A percentile compares a stretch with the other conserved stretches of the same genome.
Evolutionary conservation across 2,888 invertebrate genomes (phyloP).

Genomic region (Hipparchia sbordonii): DNA sequence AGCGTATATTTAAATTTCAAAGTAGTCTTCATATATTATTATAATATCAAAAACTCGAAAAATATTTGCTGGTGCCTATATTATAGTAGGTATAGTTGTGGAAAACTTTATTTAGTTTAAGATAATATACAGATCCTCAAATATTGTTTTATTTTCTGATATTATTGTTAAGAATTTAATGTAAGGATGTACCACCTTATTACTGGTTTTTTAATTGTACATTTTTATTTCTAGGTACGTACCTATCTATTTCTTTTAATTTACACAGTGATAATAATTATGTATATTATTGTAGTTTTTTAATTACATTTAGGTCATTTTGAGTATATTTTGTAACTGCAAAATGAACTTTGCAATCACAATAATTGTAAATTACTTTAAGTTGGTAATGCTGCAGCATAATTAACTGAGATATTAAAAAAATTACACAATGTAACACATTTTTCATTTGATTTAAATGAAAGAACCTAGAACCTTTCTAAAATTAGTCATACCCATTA

Average conservation of each 20-base stretch:
- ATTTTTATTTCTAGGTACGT: conserved; percentile 1
- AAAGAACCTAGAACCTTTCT: too few species aligned
- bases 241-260: not conserved
- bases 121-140: conserved; percentile 7
- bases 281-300: too few species aligned
- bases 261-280: too few species aligned
- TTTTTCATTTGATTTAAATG: not conserved
- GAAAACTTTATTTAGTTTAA: not conserved
- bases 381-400: not conserved
- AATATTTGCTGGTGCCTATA: not conserved
- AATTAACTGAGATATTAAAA: not conserved
- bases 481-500: too few species aligned
- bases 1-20: not conserved
- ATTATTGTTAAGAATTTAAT: not conserved
- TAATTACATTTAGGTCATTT: too few species aligned
- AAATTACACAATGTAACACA: not conserved
- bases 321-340: too few species aligned
- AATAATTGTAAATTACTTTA: too few species aligned
- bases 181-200: not conserved
- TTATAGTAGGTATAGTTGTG: not conserved
- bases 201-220: not conserved
- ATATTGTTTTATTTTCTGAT: conserved; percentile 1
- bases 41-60: not conserved
- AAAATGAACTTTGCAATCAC: too few species aligned
- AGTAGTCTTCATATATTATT: not conserved